A percentile compares a stretch with the other conserved stretches of the same genome.
Evolutionary conservation across 2,888 invertebrate species (phyloP).

Genomic region (Dicranocentrus wangi): DNA sequence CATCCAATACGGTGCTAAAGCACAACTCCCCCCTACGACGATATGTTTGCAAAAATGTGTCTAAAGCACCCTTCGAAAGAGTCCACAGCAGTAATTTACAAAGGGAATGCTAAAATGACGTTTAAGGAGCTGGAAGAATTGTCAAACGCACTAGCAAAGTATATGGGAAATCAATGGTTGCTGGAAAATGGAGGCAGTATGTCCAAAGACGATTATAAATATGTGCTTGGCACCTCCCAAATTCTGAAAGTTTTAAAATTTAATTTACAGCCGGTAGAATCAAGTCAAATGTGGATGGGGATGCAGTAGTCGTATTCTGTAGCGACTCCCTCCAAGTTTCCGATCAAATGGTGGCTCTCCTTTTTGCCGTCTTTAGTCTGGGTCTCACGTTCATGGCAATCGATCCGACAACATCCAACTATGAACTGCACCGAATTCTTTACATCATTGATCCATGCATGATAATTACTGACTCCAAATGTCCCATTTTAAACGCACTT

Average conservation of each 20-base stretch:
- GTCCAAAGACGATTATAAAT: no score
- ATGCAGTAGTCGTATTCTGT: conserved; percentile 15
- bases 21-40: background rate
- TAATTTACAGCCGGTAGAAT: conserved; percentile 5
- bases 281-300: conserved; percentile 20
- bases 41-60: conserved; percentile 13
- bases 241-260: no score
- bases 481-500: background rate
- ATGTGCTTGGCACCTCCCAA: background rate
- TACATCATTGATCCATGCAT: background rate
- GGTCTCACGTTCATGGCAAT: conserved; percentile 22
- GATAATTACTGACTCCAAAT: background rate
- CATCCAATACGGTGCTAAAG: conserved; percentile 13
- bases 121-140: conserved; percentile 1
- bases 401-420: background rate
- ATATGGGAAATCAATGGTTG: background rate
- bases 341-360: conserved; percentile 7
- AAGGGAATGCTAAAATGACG: background rate
- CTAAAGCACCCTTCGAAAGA: background rate
- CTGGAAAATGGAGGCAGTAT: background rate
- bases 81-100: background rate
- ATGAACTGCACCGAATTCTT: background rate
- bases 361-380: conserved; percentile 16
- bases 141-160: conserved; percentile 8
- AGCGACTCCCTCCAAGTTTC: background rate